A percentile compares a stretch with the other conserved stretches of the same genome.
Evolutionary conservation across 2,113 vertebrate species (phyloP).

Genomic region (Triplophysa rosa): DNA sequence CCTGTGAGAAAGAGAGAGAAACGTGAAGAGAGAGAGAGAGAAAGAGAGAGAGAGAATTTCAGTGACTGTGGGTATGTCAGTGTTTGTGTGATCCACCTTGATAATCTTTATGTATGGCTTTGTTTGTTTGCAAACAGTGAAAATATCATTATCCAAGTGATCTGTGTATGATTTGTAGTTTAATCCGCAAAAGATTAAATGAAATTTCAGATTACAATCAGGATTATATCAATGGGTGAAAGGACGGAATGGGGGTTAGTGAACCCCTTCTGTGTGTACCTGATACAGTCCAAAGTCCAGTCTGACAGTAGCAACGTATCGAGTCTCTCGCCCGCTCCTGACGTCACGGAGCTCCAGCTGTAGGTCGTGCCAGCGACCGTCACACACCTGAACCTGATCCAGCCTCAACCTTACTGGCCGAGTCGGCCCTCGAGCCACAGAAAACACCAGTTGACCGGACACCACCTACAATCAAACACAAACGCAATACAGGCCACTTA

Average conservation of each 20-base stretch:
- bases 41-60: not conserved
- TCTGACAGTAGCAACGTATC: conserved; percentile 86
- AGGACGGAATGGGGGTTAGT: conserved; percentile 7
- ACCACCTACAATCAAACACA: conserved; percentile 78
- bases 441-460: conserved; percentile 87
- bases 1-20: conserved; percentile 71
- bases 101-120: not conserved
- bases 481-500: not conserved
- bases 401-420: conserved; percentile 82
- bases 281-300: conserved; percentile 94
- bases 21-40: conserved; percentile 20
- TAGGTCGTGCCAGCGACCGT: conserved; percentile 93
- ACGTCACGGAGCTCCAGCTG: conserved; percentile 90
- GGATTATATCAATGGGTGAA: conserved; percentile 4
- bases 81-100: not conserved
- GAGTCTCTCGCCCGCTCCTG: conserved; percentile 80
- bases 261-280: conserved; percentile 67
- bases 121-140: not conserved
- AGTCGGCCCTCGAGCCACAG: conserved; percentile 79
- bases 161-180: conserved; percentile 17
- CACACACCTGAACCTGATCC: conserved; percentile 88
- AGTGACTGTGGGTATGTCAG: not conserved
- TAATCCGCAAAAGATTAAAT: conserved; percentile 32
- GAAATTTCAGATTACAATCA: conserved; percentile 28
- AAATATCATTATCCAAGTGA: conserved; percentile 46